Percentiles rank a stretch among this genome's conserved stretches.
phyloP scores from a whole-genome alignment of 2,113 vertebrate species.

The Paraplagusia blochii region DNA sequence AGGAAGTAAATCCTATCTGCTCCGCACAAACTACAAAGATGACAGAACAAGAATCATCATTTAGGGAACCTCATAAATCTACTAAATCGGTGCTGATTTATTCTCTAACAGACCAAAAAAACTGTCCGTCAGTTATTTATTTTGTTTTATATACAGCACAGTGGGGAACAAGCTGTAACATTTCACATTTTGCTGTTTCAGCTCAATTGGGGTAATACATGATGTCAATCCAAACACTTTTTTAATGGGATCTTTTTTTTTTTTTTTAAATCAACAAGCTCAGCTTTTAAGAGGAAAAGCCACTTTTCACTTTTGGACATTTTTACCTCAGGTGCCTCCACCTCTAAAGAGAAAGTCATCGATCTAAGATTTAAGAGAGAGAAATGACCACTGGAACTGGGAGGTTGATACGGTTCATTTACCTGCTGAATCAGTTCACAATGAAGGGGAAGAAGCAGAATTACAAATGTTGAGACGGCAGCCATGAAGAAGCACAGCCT shows the following conservation, averaged over 20 bases:
- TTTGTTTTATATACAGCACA: background rate
- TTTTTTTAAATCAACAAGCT: background rate
- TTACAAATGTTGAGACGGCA: slow-evolving; percentile 10
- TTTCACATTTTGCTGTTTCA: background rate
- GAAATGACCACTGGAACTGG: background rate
- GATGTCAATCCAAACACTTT: too few relatives aligned
- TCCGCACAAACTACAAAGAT: slow-evolving; percentile 2
- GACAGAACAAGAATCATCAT: background rate
- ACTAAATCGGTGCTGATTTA: background rate
- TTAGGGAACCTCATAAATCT: background rate
- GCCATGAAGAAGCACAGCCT: background rate
- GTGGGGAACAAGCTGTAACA: background rate
- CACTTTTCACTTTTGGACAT: background rate
- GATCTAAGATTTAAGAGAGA: background rate
- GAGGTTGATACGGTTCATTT: slow-evolving; percentile 1
- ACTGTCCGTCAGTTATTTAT: background rate
- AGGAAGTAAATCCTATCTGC: slow-evolving; percentile 19
- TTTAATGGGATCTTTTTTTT: background rate
- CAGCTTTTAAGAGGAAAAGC: too few relatives aligned
- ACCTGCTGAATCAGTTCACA: slow-evolving; percentile 5
- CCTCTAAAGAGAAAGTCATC: background rate
- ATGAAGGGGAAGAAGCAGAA: background rate
- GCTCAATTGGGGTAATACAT: background rate
- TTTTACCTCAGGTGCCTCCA: background rate
- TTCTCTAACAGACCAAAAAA: background rate